Conservation (phyloP, 2,797 vertebrate species). For the Tauraco hartlaubi region DNA sequence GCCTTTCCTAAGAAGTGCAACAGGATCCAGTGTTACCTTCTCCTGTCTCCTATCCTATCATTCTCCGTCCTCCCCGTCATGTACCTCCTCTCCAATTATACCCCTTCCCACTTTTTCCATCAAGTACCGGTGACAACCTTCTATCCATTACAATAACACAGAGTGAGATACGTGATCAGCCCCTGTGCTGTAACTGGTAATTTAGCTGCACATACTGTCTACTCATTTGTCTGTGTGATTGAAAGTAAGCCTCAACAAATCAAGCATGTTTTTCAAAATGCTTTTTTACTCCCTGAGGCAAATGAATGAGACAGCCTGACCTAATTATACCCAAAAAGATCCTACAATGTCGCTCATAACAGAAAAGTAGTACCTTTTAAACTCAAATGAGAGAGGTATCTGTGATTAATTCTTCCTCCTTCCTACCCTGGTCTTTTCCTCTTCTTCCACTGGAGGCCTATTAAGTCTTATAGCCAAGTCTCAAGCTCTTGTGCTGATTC, state of each 20-base stretch:
- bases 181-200: neutral
- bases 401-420: neutral
- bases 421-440: neutral
- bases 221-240: neutral
- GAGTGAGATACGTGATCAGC: neutral
- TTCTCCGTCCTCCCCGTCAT: neutral
- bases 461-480: neutral
- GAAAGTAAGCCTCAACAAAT: neutral
- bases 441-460: neutral
- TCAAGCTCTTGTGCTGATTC: neutral
- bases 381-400: neutral
- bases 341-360: neutral
- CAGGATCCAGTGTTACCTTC: neutral
- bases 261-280: neutral
- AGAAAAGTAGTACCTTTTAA: neutral
- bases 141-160: too few relatives aligned
- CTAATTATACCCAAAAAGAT: neutral
- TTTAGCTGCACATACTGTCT: neutral
- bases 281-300: neutral
- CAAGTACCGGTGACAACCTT: neutral
- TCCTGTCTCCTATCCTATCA: neutral
- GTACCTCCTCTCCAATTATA: neutral
- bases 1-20: neutral
- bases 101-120: neutral
- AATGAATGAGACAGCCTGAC: neutral